Base-by-base conservation (phyloP, 1,140 invertebrate genomes). In the Oedothorax gibbosus region DNA sequence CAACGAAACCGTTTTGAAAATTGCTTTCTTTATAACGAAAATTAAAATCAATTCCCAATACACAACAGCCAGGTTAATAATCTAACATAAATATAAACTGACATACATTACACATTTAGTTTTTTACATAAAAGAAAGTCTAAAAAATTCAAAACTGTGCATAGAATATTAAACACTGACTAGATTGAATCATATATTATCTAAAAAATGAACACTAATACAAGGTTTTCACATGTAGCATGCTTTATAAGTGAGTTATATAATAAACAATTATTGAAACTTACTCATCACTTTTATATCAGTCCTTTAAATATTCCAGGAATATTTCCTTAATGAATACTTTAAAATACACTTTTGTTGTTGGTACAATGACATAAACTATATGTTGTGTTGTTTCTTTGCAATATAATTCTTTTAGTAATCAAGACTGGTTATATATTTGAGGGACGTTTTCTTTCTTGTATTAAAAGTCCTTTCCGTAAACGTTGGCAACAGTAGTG, bases 11-110 rank as follows among this genome's bases (percentile, higher is more conserved):
- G 10, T 49, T 79, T 79, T 79, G 77, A 21, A 79, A 79, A 79
- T 79, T 79, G 77, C 77, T 53, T 64, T 56, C 62, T 79, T 79
- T 79, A 79, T 79, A 49, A 65, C 15, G 20, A 21, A 79, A 79
- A 66, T 68, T 7, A 79, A 79, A 51, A 79, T 10, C 62, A n/a
- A 49, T 65, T 56, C 20, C 4, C 14, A 79, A 14, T 66, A 54
- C 35, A 68, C 21, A 64, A 15, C 9, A 66, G 15, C 14, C 53
- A 9, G 35, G 18, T 66, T 35, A 54, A 66, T 18, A 79, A n/a
- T 68, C 62, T 54, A 18, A 66, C 15, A 68, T 20, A 79, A 75
- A 35, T 57, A 60, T 49, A 60, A 14, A 57, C 49, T 60, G 21
- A 75, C 21, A 21, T 9, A 57, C 18, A 75, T n/a, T 60, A 57